Conservation (phyloP, 1,140 invertebrate genomes). For the Meteorus sp. region DNA sequence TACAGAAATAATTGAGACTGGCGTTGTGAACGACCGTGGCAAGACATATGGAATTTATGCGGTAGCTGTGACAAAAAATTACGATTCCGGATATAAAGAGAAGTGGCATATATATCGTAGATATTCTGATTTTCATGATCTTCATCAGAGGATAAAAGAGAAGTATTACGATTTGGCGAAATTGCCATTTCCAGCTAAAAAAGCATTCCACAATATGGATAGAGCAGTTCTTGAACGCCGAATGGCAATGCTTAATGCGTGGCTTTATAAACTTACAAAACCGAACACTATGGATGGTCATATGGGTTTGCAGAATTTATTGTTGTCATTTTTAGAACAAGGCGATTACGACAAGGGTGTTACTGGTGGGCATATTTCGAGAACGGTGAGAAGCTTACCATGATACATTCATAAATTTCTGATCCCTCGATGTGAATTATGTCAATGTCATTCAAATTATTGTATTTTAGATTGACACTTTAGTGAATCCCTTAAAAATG, state of each 20-base stretch:
- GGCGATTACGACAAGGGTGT: conserved; percentile 75
- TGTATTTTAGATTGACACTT: conserved; percentile 69
- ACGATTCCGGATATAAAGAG: conserved; percentile 68
- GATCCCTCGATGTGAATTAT: too few relatives aligned
- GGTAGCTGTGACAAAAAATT: conserved; percentile 74
- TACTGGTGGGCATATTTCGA: conserved; percentile 62
- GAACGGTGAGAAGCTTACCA: conserved; percentile 55
- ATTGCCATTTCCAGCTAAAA: conserved; percentile 88
- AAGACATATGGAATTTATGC: conserved; percentile 90
- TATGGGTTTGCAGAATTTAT: conserved; percentile 68
- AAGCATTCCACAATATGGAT: conserved; percentile 92
- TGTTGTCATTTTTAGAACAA: conserved; percentile 78
- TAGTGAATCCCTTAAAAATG: conserved; percentile 80
- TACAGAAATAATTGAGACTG: conserved; percentile 74
- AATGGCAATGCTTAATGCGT: conserved; percentile 82
- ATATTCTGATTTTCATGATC: conserved; percentile 91
- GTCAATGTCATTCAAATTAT: too few relatives aligned
- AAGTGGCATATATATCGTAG: conserved; percentile 79
- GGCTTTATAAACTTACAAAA: conserved; percentile 73
- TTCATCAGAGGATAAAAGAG: conserved; percentile 77
- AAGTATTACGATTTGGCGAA: conserved; percentile 80
- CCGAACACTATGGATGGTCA: conserved; percentile 66
- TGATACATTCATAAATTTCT: background rate
- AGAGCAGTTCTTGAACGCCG: conserved; percentile 83
- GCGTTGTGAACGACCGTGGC: conserved; percentile 75